These are phyloP conservation scores for Myopa testacea DNA, from an alignment of 2,888 invertebrate genomes.

Conservation along the genomic window DNA sequence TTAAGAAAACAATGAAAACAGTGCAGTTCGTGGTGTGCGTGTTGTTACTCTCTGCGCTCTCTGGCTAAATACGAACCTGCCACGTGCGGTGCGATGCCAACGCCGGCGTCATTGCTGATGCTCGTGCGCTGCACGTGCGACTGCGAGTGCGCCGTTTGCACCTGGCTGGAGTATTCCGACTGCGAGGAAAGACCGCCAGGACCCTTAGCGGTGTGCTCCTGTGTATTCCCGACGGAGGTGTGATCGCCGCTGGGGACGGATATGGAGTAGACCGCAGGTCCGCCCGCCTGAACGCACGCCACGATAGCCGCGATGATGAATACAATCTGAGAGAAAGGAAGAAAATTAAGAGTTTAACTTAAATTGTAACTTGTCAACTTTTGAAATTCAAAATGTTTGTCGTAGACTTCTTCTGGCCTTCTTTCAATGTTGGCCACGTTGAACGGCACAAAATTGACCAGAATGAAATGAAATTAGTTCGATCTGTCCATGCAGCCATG, in stretches of 20 bases:
- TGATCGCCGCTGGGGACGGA: constrained; percentile 67
- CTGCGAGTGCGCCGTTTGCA: constrained; percentile 67
- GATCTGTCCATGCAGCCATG: not conserved
- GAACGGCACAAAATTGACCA: not conserved
- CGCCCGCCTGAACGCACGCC: constrained; percentile 65
- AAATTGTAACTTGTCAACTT: not conserved
- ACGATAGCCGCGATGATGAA: constrained; percentile 63
- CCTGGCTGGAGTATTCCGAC: constrained; percentile 67
- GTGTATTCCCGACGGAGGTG: constrained; percentile 65
- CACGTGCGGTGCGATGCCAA: constrained; percentile 59
- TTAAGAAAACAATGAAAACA: not conserved
- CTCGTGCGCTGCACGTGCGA: constrained; percentile 67
- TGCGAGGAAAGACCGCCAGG: constrained; percentile 67
- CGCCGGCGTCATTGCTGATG: constrained; percentile 66
- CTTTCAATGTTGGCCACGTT: not conserved
- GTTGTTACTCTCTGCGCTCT: not conserved
- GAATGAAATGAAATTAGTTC: not conserved
- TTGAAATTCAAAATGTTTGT: not conserved
- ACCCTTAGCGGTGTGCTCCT: constrained; percentile 68
- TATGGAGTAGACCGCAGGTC: constrained; percentile 67
- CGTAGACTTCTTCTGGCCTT: too few species aligned
- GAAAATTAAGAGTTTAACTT: not conserved
- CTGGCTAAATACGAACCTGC: constrained; percentile 50
- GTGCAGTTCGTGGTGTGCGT: constrained; percentile 6
- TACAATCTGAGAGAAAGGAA: constrained; percentile 54